Evolutionary conservation across 2,888 invertebrate species (phyloP), one percentile per base, ranked within the genome.

Genomic region (Rugalucina vietnamica): DNA sequence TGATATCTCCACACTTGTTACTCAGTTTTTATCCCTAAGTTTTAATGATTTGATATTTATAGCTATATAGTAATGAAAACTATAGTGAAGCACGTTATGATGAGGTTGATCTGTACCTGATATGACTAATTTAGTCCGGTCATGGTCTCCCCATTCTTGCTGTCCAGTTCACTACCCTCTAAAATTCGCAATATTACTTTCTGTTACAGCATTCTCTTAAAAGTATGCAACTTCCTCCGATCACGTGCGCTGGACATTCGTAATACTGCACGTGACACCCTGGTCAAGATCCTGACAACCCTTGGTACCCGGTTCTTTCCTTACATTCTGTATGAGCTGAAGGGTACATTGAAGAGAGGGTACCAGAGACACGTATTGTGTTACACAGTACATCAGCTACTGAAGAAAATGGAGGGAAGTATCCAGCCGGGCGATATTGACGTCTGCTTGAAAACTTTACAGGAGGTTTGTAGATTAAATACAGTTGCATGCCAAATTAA

Each of bases 311-410:
- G 96, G 24, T 98, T 98, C 95, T 95, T 99, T 84, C 96, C 96
- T 10, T 96, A 97, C 91, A 95, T 99, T 32, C 95, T 99, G 18
- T 96, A 96, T 84, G 98, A 98, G 95, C 96, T 99, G 94, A 97
- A 97, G 49, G 95, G 97, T 4, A 95, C 98, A 29, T 95, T 99
- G 77, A 97, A 97, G 0, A 96, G 97, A 93, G 99, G 99, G 18
- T 99, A 97, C 94, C 98, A 95, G 95, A 97, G 98, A 1, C 99
- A 99, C 92, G 99, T 99, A 0, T 95, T 99, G 76, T 97, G 97
- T 2, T 98, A 97, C 84, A 98, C 99, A 0, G 96, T 98, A 29
- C 98, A 99, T 93, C 96, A 97, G 0, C 96, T 99, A 4, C 95
- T 99, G 75, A 96, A 96, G 80, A 96, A 97, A 36, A 94, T 98